Base-by-base conservation (phyloP, 2,113 vertebrate species). In the Chunga burmeisteri region DNA sequence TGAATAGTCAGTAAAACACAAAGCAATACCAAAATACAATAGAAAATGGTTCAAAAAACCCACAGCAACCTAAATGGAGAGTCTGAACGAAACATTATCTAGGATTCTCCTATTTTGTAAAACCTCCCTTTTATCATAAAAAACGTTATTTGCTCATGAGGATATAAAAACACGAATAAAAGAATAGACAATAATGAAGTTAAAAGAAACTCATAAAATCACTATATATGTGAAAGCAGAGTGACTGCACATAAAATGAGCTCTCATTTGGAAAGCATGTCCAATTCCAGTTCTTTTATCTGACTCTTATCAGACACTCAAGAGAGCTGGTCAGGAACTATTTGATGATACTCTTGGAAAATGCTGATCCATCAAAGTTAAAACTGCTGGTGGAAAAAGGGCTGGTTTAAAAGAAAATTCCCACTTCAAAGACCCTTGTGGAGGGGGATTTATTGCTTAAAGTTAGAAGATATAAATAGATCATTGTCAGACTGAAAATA, bases 1-100 rank as follows among this genome's bases (percentile, higher is more conserved):
- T 89, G 86, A 95, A 92, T 29, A 93, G 84, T n/a, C 90, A 94
- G 73, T 94, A 94, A 97, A 94, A 95, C 81, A 90, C 66, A 90
- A 89, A 93, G 73, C 50, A 90, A 90, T 73, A 72, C 25, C 46
- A 79, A 85, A 75, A 79, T 59, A 63, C 50, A 92, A 85, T 19
- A 84, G 49, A 65, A 81, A 84, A 82, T 30, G 3, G 53, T 91
- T 74, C 63, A 29, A 86, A 90, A 86, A 93, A 88, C 46, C 50
- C 62, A 85, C 47, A 73, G 62, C 40, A 68, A 63, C 13, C 47
- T 70, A 95, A 93, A 88, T 42, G 34, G 19, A 78, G 16, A 77
- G 58, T 9, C 49, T 53, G 55, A 62, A 29, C 66, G 53, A 93
- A 89, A 81, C 11, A 59, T 47, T 78, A 85, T 38, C 25, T 23